Evolutionary conservation across 2,113 vertebrate genomes (phyloP).

Genomic region (Siniperca chuatsi): DNA sequence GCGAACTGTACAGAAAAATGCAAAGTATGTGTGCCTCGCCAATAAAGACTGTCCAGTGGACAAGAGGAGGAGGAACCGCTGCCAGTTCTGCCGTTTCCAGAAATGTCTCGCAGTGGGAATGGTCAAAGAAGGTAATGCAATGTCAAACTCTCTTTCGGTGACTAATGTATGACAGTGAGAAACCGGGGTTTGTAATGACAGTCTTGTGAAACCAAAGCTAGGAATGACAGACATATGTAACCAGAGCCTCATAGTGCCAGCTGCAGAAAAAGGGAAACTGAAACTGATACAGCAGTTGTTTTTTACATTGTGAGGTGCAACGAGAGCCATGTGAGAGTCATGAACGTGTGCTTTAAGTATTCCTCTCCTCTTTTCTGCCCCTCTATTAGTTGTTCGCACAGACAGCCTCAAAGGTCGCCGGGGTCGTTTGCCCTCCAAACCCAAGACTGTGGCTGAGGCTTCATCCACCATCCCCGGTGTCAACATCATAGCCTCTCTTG

Average conservation of each 20-base stretch:
- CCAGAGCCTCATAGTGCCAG: constrained; percentile 52
- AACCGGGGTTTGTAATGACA: constrained; percentile 46
- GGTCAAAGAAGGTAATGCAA: constrained; percentile 94
- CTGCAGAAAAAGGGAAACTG: constrained; percentile 55
- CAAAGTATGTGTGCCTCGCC: constrained; percentile 96
- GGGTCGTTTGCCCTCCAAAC: constrained; percentile 93
- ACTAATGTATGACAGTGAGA: constrained; percentile 9
- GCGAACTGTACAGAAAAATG: constrained; percentile 98
- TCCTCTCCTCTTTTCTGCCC: neutral
- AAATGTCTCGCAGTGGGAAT: constrained; percentile 96
- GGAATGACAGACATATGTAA: constrained; percentile 54
- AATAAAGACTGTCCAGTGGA: constrained; percentile 97
- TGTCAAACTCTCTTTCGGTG: constrained; percentile 30
- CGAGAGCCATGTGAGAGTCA: constrained; percentile 25
- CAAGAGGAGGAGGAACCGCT: constrained; percentile 95
- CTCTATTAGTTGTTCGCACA: constrained; percentile 90
- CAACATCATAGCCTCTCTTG: constrained; percentile 91
- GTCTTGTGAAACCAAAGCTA: constrained; percentile 58
- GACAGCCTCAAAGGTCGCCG: constrained; percentile 94
- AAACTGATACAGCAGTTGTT: constrained; percentile 57
- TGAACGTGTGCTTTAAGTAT: constrained; percentile 3
- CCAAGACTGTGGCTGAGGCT: constrained; percentile 85
- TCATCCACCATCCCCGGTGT: constrained; percentile 79
- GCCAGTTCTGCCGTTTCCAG: constrained; percentile 98
- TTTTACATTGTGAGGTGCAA: constrained; percentile 12